Conservation (phyloP, 2,797 vertebrate species). For the Fratercula arctica region DNA sequence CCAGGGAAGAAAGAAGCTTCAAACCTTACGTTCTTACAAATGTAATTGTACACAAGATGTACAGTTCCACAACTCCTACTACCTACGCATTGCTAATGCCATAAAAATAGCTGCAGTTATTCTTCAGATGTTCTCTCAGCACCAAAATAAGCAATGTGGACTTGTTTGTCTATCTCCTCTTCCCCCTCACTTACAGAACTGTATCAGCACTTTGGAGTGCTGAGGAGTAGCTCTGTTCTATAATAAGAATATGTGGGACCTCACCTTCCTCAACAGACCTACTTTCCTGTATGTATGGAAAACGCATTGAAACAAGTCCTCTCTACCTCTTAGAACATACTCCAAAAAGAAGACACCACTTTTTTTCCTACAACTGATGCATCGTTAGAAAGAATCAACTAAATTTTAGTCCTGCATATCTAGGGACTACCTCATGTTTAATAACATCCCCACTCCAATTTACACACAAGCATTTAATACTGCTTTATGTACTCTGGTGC, state of each 20-base stretch:
- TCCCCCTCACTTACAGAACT: neutral
- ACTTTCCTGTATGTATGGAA: neutral
- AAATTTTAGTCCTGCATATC: neutral
- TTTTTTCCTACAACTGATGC: neutral
- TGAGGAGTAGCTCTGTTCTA: neutral
- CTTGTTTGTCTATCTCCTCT: conserved; percentile 12
- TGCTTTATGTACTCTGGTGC: neutral
- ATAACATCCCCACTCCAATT: neutral
- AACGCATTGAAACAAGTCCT: neutral
- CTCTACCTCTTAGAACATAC: neutral
- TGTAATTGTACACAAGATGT: neutral
- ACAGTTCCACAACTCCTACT: neutral
- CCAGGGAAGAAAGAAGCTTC: conserved; percentile 37
- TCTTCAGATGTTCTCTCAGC: neutral
- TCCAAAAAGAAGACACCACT: neutral
- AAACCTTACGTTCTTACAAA: conserved; percentile 2
- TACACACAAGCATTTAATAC: neutral
- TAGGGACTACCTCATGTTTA: neutral
- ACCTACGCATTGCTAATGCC: neutral
- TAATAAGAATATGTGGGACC: neutral
- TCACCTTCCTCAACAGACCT: neutral
- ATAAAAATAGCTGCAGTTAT: conserved; percentile 24
- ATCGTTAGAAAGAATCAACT: neutral
- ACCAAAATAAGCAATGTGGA: conserved; percentile 25
- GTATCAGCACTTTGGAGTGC: neutral